These are phyloP conservation scores for Oncorhynchus mykiss DNA, from an alignment of 2,113 vertebrate species.

Conservation along the genomic window DNA sequence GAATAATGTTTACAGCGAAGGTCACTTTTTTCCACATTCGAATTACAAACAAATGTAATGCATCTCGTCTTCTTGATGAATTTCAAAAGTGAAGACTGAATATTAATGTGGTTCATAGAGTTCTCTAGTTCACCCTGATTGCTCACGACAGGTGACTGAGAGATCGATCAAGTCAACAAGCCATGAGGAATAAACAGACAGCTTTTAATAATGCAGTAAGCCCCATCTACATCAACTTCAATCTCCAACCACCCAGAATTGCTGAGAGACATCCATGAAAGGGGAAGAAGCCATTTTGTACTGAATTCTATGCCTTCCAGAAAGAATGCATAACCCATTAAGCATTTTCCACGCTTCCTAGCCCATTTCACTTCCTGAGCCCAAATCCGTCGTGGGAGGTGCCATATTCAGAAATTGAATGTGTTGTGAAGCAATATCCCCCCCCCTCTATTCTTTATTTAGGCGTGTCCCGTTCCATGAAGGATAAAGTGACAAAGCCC, in stretches of 20 bases:
- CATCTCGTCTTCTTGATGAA: constrained; percentile 54
- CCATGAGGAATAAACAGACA: too few relatives aligned
- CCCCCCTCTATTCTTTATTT: constrained; percentile 2
- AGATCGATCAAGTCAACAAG: too few relatives aligned
- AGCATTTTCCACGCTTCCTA: background rate
- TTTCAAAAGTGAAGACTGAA: constrained; percentile 41
- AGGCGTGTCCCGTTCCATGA: constrained; percentile 94
- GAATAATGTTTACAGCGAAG: constrained; percentile 26
- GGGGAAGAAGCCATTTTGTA: background rate
- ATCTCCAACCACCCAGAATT: too few relatives aligned
- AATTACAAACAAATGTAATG: constrained; percentile 44
- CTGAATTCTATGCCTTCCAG: background rate
- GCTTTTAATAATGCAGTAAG: too few relatives aligned
- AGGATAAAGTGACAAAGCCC: constrained; percentile 98
- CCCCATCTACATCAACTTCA: too few relatives aligned
- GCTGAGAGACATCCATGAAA: too few relatives aligned
- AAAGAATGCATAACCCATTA: background rate
- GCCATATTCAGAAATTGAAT: background rate
- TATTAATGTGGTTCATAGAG: constrained; percentile 28
- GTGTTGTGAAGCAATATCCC: background rate
- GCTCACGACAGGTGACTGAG: background rate
- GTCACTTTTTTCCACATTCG: constrained; percentile 21
- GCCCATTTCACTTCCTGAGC: background rate
- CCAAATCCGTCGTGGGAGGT: background rate
- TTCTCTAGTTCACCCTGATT: background rate